Evolutionary conservation across 2,113 vertebrate species (phyloP).

Genomic region (Triplophysa dalaica): DNA sequence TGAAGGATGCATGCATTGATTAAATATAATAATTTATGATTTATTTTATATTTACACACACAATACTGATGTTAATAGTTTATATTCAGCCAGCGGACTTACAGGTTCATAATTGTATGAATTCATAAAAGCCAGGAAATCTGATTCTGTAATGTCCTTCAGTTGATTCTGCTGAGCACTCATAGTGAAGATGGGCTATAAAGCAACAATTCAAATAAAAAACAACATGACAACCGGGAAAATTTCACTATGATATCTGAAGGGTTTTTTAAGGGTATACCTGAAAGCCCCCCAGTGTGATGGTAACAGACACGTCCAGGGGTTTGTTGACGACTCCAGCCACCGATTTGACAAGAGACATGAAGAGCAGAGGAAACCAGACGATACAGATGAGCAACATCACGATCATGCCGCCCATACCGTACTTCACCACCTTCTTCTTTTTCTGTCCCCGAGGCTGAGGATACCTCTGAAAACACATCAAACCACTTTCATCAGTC

Average conservation of each 20-base stretch:
- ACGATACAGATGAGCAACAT: slow-evolving; percentile 89
- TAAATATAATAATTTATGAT: too few species aligned
- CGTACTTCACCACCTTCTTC: slow-evolving; percentile 90
- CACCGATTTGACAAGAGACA: slow-evolving; percentile 90
- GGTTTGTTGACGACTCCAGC: slow-evolving; percentile 88
- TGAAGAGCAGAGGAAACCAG: slow-evolving; percentile 92
- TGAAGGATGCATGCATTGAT: too few species aligned
- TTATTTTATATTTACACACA: too few species aligned
- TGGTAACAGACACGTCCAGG: slow-evolving; percentile 86
- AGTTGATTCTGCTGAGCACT: slow-evolving; percentile 88
- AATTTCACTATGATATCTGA: neutral
- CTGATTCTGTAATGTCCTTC: slow-evolving; percentile 69
- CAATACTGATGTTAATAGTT: neutral
- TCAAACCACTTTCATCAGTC: neutral
- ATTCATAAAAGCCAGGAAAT: slow-evolving; percentile 56
- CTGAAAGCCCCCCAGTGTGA: slow-evolving; percentile 89
- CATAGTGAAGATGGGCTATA: slow-evolving; percentile 90
- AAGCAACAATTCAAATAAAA: neutral
- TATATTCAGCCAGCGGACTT: neutral
- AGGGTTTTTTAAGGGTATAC: slow-evolving; percentile 60
- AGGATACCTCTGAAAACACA: slow-evolving; percentile 80
- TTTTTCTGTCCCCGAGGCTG: slow-evolving; percentile 91
- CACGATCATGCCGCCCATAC: slow-evolving; percentile 91
- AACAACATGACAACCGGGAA: neutral
- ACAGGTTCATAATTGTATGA: slow-evolving; percentile 57